These are phyloP conservation scores for Gopherus flavomarginatus DNA, from an alignment of 2,113 vertebrate genomes.

Conservation along the genomic window DNA sequence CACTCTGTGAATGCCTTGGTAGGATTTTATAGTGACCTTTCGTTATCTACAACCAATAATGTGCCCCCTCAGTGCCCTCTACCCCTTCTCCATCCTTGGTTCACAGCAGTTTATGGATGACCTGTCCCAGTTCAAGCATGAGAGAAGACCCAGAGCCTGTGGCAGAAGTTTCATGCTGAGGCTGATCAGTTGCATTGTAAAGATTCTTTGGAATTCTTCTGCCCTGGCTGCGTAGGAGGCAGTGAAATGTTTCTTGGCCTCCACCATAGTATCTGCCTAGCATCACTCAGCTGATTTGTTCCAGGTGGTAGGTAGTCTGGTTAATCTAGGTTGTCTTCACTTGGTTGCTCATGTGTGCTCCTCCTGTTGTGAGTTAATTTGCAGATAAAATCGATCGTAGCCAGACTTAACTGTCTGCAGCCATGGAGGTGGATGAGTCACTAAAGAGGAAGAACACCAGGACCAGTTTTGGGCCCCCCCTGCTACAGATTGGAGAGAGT, in stretches of 20 bases:
- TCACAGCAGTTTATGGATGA: neutral
- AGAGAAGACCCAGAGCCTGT: accelerated
- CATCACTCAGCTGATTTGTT: neutral
- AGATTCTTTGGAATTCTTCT: neutral
- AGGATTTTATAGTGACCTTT: neutral
- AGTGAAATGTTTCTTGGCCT: neutral
- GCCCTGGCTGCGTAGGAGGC: neutral
- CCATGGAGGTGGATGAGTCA: neutral
- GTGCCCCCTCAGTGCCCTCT: neutral
- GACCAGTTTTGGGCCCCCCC: neutral
- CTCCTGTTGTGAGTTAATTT: neutral
- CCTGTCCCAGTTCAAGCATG: accelerated
- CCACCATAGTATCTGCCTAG: neutral
- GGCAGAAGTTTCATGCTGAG: too few relatives aligned
- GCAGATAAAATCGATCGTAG: neutral
- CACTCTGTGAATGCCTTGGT: neutral
- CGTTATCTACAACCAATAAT: neutral
- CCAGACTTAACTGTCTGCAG: neutral
- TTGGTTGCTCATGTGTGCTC: neutral
- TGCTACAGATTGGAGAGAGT: too few relatives aligned
- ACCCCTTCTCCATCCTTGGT: accelerated
- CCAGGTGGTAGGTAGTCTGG: neutral
- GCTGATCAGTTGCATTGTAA: too few relatives aligned
- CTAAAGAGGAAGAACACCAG: accelerated
- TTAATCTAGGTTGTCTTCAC: neutral